Percentiles rank a stretch among this genome's conserved stretches.
phyloP scores from a whole-genome alignment of 2,888 invertebrate genomes.

The Tiphia femorata region DNA sequence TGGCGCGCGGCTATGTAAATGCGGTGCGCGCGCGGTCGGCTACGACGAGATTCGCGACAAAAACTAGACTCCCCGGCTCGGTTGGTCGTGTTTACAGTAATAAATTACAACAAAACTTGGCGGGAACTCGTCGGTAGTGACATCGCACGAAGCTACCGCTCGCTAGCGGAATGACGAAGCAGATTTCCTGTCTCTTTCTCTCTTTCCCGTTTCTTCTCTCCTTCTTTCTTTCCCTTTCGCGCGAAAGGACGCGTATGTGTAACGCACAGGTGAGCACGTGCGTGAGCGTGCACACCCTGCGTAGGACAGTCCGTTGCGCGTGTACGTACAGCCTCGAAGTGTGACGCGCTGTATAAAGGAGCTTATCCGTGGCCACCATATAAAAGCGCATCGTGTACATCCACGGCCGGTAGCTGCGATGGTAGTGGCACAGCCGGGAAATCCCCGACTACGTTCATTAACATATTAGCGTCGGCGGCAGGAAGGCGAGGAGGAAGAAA shows the following conservation, averaged over 20 bases:
- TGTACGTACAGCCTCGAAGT: conserved; percentile 15
- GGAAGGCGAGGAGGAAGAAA: conserved; percentile 16
- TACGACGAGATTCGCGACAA: conserved; percentile 10
- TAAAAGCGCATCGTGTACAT: conserved; percentile 14
- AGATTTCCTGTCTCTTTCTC: conserved; percentile 20
- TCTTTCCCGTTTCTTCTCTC: conserved; percentile 12
- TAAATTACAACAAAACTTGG: conserved; percentile 29
- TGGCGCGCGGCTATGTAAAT: conserved; percentile 30
- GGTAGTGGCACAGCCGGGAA: conserved; percentile 32
- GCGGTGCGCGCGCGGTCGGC: conserved; percentile 7
- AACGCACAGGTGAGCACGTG: conserved; percentile 27
- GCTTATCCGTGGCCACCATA: conserved; percentile 22
- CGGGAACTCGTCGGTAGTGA: conserved; percentile 11
- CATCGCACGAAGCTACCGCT: conserved; percentile 2
- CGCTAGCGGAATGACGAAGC: conserved; percentile 39
- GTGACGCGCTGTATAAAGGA: conserved; percentile 33
- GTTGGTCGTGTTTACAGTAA: conserved; percentile 36
- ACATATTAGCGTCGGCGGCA: conserved; percentile 17
- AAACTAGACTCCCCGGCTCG: conserved; percentile 27
- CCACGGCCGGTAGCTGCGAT: too few relatives aligned
- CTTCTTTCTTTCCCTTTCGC: not conserved
- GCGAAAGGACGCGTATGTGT: conserved; percentile 33
- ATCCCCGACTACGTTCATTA: conserved; percentile 31
- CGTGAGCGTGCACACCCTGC: conserved; percentile 17
- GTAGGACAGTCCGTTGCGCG: conserved; percentile 4